Evolutionary conservation across 2,797 vertebrate genomes (phyloP).

Genomic region (Darevskia nairensis): DNA sequence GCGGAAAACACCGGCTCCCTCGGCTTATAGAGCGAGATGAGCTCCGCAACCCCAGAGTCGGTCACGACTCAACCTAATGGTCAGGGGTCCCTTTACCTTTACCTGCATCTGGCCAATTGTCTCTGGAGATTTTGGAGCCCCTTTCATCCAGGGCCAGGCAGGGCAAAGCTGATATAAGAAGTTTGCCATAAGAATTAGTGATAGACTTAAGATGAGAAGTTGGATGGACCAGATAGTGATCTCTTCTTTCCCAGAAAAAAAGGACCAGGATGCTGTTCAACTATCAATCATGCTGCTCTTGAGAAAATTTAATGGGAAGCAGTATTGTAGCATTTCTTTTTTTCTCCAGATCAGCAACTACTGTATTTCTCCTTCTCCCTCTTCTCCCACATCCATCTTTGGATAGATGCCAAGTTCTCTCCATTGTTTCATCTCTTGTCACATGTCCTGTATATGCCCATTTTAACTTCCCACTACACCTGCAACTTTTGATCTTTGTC

Average conservation of each 20-base stretch:
- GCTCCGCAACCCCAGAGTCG: too few relatives aligned
- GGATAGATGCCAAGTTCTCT: too few relatives aligned
- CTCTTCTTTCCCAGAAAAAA: constrained; percentile 49
- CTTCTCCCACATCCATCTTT: too few relatives aligned
- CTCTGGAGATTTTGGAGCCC: constrained; percentile 77
- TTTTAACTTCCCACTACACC: too few relatives aligned
- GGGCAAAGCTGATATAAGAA: constrained; percentile 65
- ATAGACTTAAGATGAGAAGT: constrained; percentile 75
- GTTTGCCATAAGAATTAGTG: constrained; percentile 80
- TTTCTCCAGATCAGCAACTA: constrained; percentile 48
- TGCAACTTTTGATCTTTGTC: too few relatives aligned
- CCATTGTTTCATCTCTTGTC: too few relatives aligned
- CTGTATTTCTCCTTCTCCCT: too few relatives aligned
- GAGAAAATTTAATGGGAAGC: constrained; percentile 51
- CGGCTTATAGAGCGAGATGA: too few relatives aligned
- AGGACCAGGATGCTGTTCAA: neutral
- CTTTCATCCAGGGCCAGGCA: constrained; percentile 77
- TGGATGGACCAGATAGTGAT: constrained; percentile 38
- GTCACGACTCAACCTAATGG: too few relatives aligned
- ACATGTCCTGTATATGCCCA: too few relatives aligned
- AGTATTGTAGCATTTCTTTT: constrained; percentile 52
- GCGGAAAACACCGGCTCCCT: too few relatives aligned
- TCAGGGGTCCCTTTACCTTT: too few relatives aligned
- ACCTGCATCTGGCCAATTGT: constrained; percentile 77
- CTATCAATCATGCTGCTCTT: constrained; percentile 26